Percentiles rank a stretch among this genome's conserved stretches.
Conservation (phyloP, 2,113 vertebrate species). For the Megalops atlanticus region DNA sequence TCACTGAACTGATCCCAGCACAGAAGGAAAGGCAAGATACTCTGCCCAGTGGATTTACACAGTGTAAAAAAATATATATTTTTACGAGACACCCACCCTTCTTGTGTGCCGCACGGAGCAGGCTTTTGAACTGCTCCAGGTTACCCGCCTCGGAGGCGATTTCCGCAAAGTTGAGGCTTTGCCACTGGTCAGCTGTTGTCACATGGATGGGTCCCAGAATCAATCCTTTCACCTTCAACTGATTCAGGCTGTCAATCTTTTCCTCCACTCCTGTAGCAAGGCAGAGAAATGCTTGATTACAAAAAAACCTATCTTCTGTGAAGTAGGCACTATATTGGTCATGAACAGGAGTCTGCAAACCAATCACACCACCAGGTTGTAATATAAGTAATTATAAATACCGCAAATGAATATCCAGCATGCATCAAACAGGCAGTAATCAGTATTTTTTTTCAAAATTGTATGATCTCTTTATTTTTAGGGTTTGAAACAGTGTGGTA, state of each 20-base stretch:
- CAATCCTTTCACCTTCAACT: conserved; percentile 78
- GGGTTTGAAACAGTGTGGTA: no score
- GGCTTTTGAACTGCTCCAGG: conserved; percentile 62
- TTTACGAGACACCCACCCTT: conserved; percentile 75
- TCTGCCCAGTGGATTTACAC: no score
- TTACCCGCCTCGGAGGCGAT: conserved; percentile 61
- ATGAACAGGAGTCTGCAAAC: background rate
- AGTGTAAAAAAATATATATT: no score
- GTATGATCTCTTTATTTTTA: no score
- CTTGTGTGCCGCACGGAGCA: conserved; percentile 71
- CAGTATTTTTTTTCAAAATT: no score
- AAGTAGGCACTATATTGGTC: background rate
- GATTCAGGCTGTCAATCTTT: conserved; percentile 61
- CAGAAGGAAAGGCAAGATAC: background rate
- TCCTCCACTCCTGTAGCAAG: conserved; percentile 64
- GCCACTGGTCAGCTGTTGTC: conserved; percentile 55
- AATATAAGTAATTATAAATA: no score
- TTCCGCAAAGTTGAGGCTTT: conserved; percentile 60
- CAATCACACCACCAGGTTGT: no score
- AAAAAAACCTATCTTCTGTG: no score
- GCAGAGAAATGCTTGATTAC: background rate
- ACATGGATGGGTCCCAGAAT: conserved; percentile 79
- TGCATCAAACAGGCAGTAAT: no score
- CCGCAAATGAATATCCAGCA: no score
- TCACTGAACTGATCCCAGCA: background rate